Percentiles rank a stretch among this genome's conserved stretches.
These are phyloP conservation scores for Leucania comma DNA, from an alignment of 2,888 invertebrate genomes.

Conservation along the genomic window DNA sequence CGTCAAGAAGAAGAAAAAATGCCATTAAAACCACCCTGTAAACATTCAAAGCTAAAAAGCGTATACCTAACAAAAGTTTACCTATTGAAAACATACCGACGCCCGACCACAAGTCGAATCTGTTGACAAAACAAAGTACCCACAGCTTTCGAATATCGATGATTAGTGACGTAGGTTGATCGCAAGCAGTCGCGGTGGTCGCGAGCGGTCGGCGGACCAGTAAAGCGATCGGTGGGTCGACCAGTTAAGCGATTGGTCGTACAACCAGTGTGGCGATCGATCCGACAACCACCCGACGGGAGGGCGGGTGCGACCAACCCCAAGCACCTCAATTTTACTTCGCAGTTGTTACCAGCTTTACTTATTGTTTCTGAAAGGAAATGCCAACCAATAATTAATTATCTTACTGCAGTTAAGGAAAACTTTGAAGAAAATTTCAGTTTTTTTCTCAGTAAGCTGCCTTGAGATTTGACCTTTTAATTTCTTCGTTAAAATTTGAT, in stretches of 20 bases:
- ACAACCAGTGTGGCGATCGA: conserved; percentile 58
- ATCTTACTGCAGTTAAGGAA: conserved; percentile 20
- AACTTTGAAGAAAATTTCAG: conserved; percentile 19
- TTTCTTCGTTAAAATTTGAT: conserved; percentile 37
- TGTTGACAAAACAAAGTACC: conserved; percentile 61
- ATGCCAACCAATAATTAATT: conserved; percentile 23
- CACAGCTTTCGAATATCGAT: conserved; percentile 62
- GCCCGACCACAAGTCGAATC: conserved; percentile 25
- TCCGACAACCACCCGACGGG: conserved; percentile 65
- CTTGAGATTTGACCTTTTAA: conserved; percentile 22
- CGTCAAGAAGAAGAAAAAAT: not conserved
- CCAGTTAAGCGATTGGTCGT: conserved; percentile 45
- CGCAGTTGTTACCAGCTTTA: conserved; percentile 62
- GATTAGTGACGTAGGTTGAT: conserved; percentile 57
- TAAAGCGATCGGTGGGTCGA: conserved; percentile 57
- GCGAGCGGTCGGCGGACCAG: conserved; percentile 58
- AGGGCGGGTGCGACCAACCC: conserved; percentile 70
- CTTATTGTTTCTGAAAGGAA: conserved; percentile 25
- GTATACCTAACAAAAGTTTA: conserved; percentile 1
- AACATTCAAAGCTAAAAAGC: not conserved
- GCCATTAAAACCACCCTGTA: not conserved
- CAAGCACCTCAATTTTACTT: conserved; percentile 66
- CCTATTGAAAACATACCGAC: not conserved
- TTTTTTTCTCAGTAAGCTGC: conserved; percentile 24
- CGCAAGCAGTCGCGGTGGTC: conserved; percentile 28